Percentiles rank a stretch among this genome's conserved stretches.
Evolutionary conservation across 2,888 invertebrate genomes (phyloP).

Genomic region (Caenorhabditis uteleia): DNA sequence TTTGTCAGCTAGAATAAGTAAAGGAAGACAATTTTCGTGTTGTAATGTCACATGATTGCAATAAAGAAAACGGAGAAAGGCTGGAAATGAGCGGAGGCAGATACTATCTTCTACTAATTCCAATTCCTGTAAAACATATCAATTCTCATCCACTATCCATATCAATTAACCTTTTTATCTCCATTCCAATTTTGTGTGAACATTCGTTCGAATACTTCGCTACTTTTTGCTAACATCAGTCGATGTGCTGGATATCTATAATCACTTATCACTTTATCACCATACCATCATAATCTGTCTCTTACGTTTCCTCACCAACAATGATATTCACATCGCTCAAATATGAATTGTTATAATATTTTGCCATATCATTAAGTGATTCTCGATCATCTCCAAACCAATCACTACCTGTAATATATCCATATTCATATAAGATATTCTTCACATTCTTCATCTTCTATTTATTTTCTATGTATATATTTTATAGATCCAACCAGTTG

Average conservation of each 20-base stretch:
- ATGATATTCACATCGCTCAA: conserved; percentile 67
- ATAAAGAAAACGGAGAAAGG: conserved; percentile 71
- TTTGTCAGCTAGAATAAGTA: conserved; percentile 72
- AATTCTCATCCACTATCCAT: not conserved
- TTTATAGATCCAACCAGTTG: conserved; percentile 40
- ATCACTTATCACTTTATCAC: not conserved
- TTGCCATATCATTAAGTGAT: conserved; percentile 66
- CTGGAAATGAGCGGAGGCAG: conserved; percentile 70
- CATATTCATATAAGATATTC: too few species aligned
- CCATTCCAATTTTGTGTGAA: conserved; percentile 70
- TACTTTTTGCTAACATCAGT: conserved; percentile 71
- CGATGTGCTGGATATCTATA: conserved; percentile 71
- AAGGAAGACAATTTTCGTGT: conserved; percentile 70
- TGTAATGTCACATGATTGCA: conserved; percentile 71
- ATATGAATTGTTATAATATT: conserved; percentile 68
- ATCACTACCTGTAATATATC: conserved; percentile 61
- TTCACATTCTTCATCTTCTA: not conserved
- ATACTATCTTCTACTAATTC: conserved; percentile 70
- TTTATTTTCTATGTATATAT: not conserved
- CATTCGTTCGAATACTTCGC: conserved; percentile 73
- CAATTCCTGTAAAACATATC: conserved; percentile 55
- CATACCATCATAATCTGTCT: not conserved
- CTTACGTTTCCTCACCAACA: conserved; percentile 70
- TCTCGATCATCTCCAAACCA: conserved; percentile 69
- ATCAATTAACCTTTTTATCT: conserved; percentile 52